phyloP scores from a whole-genome alignment of 35 echinoderm and acorn worm genomes.

The Heliocidaris erythrogramma region DNA sequence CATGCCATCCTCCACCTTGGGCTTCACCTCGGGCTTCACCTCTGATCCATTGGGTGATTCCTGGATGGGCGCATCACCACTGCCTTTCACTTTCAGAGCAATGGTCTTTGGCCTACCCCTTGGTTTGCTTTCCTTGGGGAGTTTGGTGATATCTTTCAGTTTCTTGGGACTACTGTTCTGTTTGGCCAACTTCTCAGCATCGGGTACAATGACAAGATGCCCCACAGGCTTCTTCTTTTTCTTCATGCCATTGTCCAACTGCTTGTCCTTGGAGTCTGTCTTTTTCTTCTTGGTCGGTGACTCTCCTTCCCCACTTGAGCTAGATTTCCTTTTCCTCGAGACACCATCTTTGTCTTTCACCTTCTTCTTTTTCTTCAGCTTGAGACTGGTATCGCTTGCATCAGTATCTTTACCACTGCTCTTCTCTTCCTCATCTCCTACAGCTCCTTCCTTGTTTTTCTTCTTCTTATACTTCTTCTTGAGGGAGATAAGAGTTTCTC shows the following conservation, averaged over 20 bases:
- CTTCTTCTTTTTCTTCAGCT: slow-evolving; percentile 47
- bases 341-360: neutral
- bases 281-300: slow-evolving; percentile 27
- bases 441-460: neutral
- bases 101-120: neutral
- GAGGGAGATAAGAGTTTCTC: neutral
- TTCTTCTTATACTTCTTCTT: slow-evolving; percentile 45
- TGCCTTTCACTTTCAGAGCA: neutral
- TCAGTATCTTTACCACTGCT: neutral
- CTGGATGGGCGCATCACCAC: neutral
- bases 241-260: neutral
- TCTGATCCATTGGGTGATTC: neutral
- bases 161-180: neutral
- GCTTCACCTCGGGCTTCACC: neutral
- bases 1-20: slow-evolving; percentile 12
- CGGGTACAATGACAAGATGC: neutral
- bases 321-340: neutral
- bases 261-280: neutral
- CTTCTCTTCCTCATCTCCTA: neutral
- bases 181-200: neutral
- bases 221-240: neutral
- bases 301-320: neutral
- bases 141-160: neutral
- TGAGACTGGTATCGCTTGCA: neutral
- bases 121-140: neutral